Evolutionary conservation across 2,888 invertebrate species (phyloP).

Genomic region (Parnassius smintheus): DNA sequence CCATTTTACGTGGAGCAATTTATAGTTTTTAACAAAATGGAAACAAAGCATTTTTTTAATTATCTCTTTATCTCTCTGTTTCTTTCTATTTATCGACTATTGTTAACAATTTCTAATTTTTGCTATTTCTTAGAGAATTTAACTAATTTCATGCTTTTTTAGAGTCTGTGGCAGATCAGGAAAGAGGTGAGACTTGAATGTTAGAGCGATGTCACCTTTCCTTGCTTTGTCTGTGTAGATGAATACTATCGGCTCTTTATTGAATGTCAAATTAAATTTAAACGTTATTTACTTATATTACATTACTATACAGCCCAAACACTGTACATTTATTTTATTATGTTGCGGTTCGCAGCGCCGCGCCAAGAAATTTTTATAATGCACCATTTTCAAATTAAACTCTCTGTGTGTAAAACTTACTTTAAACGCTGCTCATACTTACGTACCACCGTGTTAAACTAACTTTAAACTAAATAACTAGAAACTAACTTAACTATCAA

Average conservation of each 20-base stretch:
- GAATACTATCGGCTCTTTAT: constrained; percentile 52
- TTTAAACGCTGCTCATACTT: no score
- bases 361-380: no score
- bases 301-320: no score
- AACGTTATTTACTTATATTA: not conserved
- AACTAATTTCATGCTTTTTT: constrained; percentile 78
- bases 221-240: constrained; percentile 43
- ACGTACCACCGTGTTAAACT: no score
- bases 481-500: no score
- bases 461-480: no score
- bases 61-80: not conserved
- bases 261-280: constrained; percentile 21
- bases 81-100: not conserved
- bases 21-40: not conserved
- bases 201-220: constrained; percentile 60
- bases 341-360: no score
- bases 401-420: no score
- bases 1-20: no score
- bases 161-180: constrained; percentile 79
- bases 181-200: constrained; percentile 79
- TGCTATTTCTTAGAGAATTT: constrained; percentile 45
- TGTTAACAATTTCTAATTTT: constrained; percentile 1
- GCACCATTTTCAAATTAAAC: no score
- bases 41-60: not conserved
- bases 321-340: no score